phyloP scores from a whole-genome alignment of 1,140 invertebrate species.

The Ips nitidus region DNA sequence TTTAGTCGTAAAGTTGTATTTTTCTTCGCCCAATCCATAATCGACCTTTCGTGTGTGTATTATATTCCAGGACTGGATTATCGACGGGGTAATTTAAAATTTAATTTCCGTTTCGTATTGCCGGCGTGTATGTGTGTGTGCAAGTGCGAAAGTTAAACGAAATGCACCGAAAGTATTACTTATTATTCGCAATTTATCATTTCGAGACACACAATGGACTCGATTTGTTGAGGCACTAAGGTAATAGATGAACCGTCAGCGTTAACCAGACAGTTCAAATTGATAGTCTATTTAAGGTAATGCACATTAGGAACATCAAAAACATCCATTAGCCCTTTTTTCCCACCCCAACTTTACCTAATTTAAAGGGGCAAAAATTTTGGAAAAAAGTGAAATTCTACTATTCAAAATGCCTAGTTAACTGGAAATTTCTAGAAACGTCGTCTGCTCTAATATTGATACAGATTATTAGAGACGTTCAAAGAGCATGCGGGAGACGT shows the following conservation, averaged over 20 bases:
- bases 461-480: slow-evolving; percentile 19
- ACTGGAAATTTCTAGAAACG: slow-evolving; percentile 16
- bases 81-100: too few species aligned
- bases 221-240: background rate
- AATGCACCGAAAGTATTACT: background rate
- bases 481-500: slow-evolving; percentile 19
- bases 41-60: too few species aligned
- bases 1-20: too few species aligned
- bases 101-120: too few species aligned
- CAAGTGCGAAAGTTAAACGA: background rate
- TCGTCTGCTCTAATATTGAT: slow-evolving; percentile 1
- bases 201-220: background rate
- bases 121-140: too few species aligned
- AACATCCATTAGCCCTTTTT: slow-evolving; percentile 1
- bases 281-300: slow-evolving; percentile 5
- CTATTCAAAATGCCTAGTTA: slow-evolving; percentile 19
- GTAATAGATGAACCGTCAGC: slow-evolving; percentile 4
- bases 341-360: background rate
- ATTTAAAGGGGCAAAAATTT: background rate
- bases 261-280: background rate
- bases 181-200: slow-evolving; percentile 1
- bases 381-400: background rate
- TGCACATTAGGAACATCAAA: slow-evolving; percentile 5
- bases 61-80: too few species aligned
- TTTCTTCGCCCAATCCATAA: too few species aligned